phyloP scores from a whole-genome alignment of 2,113 vertebrate species.

The Atrichornis clamosus region DNA sequence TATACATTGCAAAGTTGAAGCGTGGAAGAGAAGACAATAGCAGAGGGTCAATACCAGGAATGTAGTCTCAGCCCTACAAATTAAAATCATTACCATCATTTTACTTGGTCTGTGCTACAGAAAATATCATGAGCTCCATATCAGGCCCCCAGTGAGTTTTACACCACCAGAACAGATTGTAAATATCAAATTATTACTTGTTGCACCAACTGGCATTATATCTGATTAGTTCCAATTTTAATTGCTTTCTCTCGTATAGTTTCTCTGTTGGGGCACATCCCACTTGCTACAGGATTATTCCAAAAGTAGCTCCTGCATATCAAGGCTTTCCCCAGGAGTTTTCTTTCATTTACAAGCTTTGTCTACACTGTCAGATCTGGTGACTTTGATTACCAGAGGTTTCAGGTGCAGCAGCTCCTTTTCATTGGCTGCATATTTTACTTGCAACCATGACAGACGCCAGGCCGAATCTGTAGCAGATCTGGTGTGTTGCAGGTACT shows the following conservation, averaged over 20 bases:
- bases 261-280: neutral
- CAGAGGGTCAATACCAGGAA: neutral
- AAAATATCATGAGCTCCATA: rapidly evolving
- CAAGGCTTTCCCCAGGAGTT: neutral
- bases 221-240: slow-evolving; percentile 24
- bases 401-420: neutral
- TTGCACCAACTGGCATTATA: neutral
- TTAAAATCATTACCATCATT: neutral
- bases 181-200: slow-evolving; percentile 31
- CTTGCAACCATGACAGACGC: rapidly evolving
- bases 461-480: neutral
- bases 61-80: neutral
- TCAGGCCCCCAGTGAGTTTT: neutral
- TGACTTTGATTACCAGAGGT: neutral
- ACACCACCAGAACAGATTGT: slow-evolving; percentile 15
- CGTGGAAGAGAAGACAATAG: neutral
- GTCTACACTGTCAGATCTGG: rapidly evolving
- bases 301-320: neutral
- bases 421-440: neutral
- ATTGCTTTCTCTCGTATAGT: neutral
- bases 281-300: neutral
- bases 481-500: rapidly evolving
- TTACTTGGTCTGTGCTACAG: neutral
- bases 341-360: neutral
- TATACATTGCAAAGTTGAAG: neutral